These are phyloP conservation scores for Potamilus streckersoni DNA, from an alignment of 1,140 invertebrate species.

Conservation along the genomic window DNA sequence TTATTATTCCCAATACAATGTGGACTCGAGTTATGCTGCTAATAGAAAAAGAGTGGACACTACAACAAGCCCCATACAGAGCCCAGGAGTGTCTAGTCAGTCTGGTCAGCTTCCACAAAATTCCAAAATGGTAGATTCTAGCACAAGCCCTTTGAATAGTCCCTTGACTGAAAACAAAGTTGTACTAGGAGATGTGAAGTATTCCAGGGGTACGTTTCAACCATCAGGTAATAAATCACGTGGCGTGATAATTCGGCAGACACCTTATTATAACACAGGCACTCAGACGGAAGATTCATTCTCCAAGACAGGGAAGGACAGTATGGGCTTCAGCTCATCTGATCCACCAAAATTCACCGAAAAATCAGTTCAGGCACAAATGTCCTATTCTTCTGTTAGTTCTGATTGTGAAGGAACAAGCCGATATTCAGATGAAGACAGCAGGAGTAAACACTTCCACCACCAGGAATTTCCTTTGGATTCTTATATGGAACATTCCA, in stretches of 20 bases:
- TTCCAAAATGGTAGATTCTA: constrained; percentile 40
- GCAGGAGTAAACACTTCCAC: too few relatives aligned
- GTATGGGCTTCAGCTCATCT: neutral
- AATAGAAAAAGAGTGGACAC: constrained; percentile 1
- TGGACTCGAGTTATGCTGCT: constrained; percentile 11
- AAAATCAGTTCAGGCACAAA: constrained; percentile 14
- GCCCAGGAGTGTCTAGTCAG: constrained; percentile 5
- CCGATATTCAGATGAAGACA: too few relatives aligned
- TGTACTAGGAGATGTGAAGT: too few relatives aligned
- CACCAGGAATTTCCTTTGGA: too few relatives aligned
- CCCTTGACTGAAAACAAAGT: constrained; percentile 7
- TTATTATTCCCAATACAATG: constrained; percentile 24
- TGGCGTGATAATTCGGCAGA: constrained; percentile 39
- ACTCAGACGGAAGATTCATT: constrained; percentile 56
- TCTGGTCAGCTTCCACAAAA: constrained; percentile 22
- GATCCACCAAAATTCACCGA: neutral
- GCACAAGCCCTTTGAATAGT: constrained; percentile 47
- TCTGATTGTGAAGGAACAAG: constrained; percentile 12
- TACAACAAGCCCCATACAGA: constrained; percentile 4
- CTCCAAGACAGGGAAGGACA: constrained; percentile 5
- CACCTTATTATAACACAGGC: constrained; percentile 61
- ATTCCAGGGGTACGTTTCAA: neutral
- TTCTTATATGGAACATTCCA: too few relatives aligned
- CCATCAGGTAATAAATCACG: constrained; percentile 20
- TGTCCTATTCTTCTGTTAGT: constrained; percentile 24